Conservation (phyloP, 2,113 vertebrate species). For the Mesembrinibis cayennensis region DNA sequence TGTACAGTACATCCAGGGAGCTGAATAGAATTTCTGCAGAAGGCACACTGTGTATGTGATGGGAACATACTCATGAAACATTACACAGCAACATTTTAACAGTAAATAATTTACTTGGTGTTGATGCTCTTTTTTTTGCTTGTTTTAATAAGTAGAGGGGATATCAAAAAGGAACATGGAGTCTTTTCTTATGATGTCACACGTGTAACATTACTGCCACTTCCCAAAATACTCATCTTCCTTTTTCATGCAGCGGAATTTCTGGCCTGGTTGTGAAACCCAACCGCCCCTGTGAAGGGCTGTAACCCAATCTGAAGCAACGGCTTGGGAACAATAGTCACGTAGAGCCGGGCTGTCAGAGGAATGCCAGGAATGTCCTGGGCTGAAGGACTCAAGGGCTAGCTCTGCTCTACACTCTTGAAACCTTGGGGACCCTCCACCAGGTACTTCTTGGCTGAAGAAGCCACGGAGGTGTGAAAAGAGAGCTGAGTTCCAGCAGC, state of each 20-base stretch:
- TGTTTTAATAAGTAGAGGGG: neutral
- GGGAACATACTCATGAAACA: neutral
- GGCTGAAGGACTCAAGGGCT: neutral
- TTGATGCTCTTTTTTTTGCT: neutral
- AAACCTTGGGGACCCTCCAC: neutral
- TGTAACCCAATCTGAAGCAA: neutral
- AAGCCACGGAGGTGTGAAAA: neutral
- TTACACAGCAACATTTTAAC: neutral
- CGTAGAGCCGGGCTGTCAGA: neutral
- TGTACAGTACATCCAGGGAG: no score
- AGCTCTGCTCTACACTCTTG: accelerated
- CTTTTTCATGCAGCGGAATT: neutral
- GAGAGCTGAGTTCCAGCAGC: neutral
- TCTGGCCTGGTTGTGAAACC: neutral
- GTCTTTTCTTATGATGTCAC: neutral
- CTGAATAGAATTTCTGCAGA: neutral
- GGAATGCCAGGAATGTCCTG: neutral
- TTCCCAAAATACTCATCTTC: slow-evolving; percentile 37
- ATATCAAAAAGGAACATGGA: neutral
- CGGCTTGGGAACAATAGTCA: slow-evolving; percentile 9
- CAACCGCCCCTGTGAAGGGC: neutral
- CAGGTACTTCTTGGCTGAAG: neutral
- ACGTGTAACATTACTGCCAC: neutral
- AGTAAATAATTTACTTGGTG: neutral
- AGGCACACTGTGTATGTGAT: no score